Evolutionary conservation across 2,797 vertebrate species (phyloP), one percentile per base, ranked within the genome.

Genomic region (Harpagifer antarcticus): DNA sequence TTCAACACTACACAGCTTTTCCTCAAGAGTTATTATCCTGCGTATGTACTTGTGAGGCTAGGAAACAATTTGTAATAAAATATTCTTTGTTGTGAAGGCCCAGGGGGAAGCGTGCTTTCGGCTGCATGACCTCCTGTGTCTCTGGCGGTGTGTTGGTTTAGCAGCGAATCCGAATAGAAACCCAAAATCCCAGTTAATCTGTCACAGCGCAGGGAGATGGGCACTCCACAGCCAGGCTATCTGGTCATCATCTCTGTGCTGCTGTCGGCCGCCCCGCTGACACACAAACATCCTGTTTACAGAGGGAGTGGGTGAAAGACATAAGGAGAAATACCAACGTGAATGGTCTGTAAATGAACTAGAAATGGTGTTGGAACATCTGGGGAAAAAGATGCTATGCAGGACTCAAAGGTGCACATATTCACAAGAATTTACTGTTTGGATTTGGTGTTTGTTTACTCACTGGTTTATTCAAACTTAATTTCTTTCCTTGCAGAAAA

Each of bases 271-370:
- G 81, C 76, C 85, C 89, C 72, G 12, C 67, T 83, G 90, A 90
- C 90, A 91, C 88, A 88, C 91, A 93, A 93, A 95, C 94, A 94
- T 95, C 94, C 94, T 95, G 94, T 95, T 94, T 92, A 87, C 67
- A 86, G 81, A 75, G 85, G 65, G 79, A 78, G 73, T 20, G 76
- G 68, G 83, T 55, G 74, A 78, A 64, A 57, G 56, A 68, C 16
- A 70, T 60, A 70, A 44, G 68, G 23, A 76, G 65, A 76, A 72
- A 78, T 58, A 66, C 68, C 75, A 60, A 40, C 19, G 33, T n/a
- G 48, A 78, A 71, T 66, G 13, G 31, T 27, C 49, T 20, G 40
- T 67, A 55, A 53, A 68, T 37, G 68, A 57, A 74, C 33, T 17
- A 10, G 78, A 64, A 31, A 44, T 49, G 20, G 55, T 9, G 47